Evolutionary conservation across 2,888 invertebrate species (phyloP), one percentile per base, ranked within the genome.

Genomic region (Brachyptera putata): DNA sequence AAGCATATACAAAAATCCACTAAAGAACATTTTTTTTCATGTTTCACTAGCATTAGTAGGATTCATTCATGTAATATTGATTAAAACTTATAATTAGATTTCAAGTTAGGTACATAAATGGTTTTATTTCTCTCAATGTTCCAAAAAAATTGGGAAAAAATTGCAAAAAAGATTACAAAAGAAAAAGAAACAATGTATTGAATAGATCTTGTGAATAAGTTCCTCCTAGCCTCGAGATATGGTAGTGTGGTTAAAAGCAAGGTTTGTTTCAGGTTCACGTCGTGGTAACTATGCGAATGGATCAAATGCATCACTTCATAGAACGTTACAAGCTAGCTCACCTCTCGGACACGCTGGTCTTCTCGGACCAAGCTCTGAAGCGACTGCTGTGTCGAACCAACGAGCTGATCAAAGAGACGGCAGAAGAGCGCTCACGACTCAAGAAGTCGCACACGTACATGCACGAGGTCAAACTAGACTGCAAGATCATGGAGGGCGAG

Each of bases 211-310:
- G n/a, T n/a, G n/a, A n/a, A n/a, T n/a, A n/a, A n/a, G n/a, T n/a
- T n/a, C n/a, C n/a, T n/a, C n/a, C n/a, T n/a, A n/a, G n/a, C 25
- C 74, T 89, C 3, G 75, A 83, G 63, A 78, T 79, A 26, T 86
- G 85, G 69, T 80, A 90, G 87, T 77, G 81, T 68, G 82, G 85
- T 71, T 84, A 89, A 73, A 92, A 93, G 73, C 79, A 79, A 62
- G 80, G 86, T 70, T 74, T 95, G 70, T 94, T 94, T 69, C 84
- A 90, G 59, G 83, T 94, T 1, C 83, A 86, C 56, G 79, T 84
- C 60, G 81, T 85, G 2, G 80, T 89, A 0, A 75, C 89, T 5
- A 69, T 91, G 21, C 82, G 83, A 30, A 80, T 89, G 68, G 80
- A 85, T 70, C 91, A 90, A 70, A 75, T 91, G 21, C 80, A 83